A percentile compares a stretch with the other conserved stretches of the same genome.
These are phyloP conservation scores for Orussus abietinus DNA, from an alignment of 1,140 invertebrate species.

Conservation along the genomic window DNA sequence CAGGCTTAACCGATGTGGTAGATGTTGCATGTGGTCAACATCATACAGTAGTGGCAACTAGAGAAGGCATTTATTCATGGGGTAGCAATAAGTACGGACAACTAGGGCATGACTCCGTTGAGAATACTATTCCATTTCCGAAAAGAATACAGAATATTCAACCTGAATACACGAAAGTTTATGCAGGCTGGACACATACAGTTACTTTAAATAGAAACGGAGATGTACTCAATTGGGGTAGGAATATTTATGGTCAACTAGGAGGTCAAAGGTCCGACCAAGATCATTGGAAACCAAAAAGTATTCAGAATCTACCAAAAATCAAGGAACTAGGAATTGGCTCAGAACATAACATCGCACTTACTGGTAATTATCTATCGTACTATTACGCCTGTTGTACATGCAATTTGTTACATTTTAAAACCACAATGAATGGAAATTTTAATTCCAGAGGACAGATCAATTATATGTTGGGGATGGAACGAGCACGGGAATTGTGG, in stretches of 20 bases:
- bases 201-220: constrained; percentile 59
- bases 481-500: constrained; percentile 89
- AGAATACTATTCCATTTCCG: constrained; percentile 41
- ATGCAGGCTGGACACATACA: constrained; percentile 73
- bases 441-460: constrained; percentile 54
- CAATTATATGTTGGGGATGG: constrained; percentile 81
- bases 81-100: constrained; percentile 76
- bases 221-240: constrained; percentile 68
- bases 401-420: constrained; percentile 1
- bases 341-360: constrained; percentile 72
- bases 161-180: constrained; percentile 49
- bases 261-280: constrained; percentile 38
- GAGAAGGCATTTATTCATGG: constrained; percentile 60
- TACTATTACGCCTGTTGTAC: too few species aligned
- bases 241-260: constrained; percentile 77
- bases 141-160: constrained; percentile 40
- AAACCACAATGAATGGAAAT: constrained; percentile 15
- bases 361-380: constrained; percentile 51
- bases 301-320: constrained; percentile 31
- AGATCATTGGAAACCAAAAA: constrained; percentile 28
- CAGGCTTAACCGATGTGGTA: constrained; percentile 53
- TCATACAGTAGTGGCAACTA: constrained; percentile 63
- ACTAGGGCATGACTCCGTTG: constrained; percentile 55
- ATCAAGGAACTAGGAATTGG: constrained; percentile 63
- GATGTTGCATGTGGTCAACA: constrained; percentile 69